phyloP scores from a whole-genome alignment of 2,797 vertebrate genomes.

The Falco novaeseelandiae region DNA sequence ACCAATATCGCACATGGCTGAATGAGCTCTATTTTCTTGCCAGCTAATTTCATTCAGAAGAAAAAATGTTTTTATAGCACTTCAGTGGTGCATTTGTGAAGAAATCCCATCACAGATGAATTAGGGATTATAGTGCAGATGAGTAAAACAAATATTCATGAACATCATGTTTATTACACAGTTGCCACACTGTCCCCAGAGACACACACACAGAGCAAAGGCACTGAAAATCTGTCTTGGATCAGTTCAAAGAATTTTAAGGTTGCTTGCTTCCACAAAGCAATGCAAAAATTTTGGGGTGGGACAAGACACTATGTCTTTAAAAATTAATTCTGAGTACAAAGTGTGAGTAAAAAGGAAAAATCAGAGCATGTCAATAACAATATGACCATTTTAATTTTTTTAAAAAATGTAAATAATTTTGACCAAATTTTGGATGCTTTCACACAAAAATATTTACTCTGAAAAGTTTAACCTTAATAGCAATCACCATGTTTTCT shows the following conservation, averaged over 20 bases:
- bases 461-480: neutral
- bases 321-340: neutral
- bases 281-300: neutral
- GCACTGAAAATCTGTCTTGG: neutral
- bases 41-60: neutral
- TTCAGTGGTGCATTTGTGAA: neutral
- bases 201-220: neutral
- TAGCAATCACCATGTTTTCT: neutral
- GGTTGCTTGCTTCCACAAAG: neutral
- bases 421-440: neutral
- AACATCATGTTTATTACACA: neutral
- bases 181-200: neutral
- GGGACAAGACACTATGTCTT: neutral
- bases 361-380: neutral
- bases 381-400: neutral
- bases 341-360: neutral
- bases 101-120: neutral
- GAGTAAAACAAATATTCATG: neutral
- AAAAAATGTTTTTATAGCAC: neutral
- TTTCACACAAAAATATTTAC: neutral
- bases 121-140: neutral
- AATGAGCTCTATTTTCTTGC: neutral
- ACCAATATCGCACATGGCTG: neutral
- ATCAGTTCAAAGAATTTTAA: neutral
- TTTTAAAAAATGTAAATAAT: neutral